Percentiles rank a stretch among this genome's conserved stretches.
Conservation (phyloP, 1,140 invertebrate species). For the Atta colombica region DNA sequence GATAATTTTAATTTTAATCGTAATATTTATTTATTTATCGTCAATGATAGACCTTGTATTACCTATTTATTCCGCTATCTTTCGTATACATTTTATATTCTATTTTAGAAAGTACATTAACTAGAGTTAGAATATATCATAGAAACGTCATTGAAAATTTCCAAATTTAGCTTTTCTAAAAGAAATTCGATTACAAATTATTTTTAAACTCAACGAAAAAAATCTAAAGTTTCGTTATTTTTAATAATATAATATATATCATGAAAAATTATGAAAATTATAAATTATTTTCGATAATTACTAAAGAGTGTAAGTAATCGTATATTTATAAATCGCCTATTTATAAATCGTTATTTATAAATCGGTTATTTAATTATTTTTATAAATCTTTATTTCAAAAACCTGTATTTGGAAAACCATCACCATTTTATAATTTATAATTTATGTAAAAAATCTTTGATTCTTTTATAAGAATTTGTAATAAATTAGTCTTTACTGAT, state of each 20-base stretch:
- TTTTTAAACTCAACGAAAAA: neutral
- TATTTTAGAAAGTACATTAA: constrained; percentile 9
- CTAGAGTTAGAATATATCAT: neutral
- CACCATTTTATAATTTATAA: neutral
- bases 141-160: neutral
- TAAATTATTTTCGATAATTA: neutral
- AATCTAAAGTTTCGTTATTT: neutral
- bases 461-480: neutral
- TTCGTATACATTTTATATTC: neutral
- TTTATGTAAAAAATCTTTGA: neutral
- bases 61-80: neutral
- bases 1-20: constrained; percentile 46
- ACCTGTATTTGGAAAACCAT: neutral
- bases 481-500: neutral
- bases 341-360: neutral
- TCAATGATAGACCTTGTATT: neutral
- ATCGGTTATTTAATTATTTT: neutral
- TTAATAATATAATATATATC: neutral
- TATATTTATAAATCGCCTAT: neutral
- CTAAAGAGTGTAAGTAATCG: neutral
- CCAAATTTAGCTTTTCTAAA: neutral
- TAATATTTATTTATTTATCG: constrained; percentile 40
- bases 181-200: neutral
- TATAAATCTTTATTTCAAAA: neutral
- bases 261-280: neutral